Conservation (phyloP, 2,888 invertebrate genomes). For the Salticus scenicus region DNA sequence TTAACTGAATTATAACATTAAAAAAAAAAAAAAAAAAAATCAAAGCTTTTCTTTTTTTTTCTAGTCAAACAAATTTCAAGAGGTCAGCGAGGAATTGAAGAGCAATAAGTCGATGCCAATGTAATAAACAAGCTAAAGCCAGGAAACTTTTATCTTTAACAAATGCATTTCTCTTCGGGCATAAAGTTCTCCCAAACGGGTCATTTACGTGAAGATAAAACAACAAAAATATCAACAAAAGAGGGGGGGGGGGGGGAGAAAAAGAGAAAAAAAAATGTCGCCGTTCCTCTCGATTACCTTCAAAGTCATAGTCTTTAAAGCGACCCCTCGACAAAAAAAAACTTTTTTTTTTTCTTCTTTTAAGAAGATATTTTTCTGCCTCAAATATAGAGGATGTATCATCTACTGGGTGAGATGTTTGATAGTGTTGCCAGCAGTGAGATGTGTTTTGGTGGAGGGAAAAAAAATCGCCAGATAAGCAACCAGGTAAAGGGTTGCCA, state of each 20-base stretch:
- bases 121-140: background rate
- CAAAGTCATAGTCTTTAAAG: constrained; percentile 18
- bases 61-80: background rate
- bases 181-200: constrained; percentile 4
- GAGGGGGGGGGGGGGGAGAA: background rate
- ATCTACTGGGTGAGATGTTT: constrained; percentile 26
- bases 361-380: constrained; percentile 10
- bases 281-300: constrained; percentile 48
- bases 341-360: background rate
- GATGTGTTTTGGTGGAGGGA: constrained; percentile 37
- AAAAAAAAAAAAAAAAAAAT: too few relatives aligned
- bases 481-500: constrained; percentile 16
- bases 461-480: constrained; percentile 49
- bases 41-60: too few relatives aligned
- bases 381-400: constrained; percentile 5
- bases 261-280: background rate
- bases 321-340: constrained; percentile 5
- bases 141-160: background rate
- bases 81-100: background rate
- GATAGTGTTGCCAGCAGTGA: constrained; percentile 39
- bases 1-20: too few relatives aligned
- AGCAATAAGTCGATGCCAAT: background rate
- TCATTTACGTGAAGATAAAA: constrained; percentile 7
- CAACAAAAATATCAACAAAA: background rate
- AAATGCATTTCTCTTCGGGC: constrained; percentile 6